phyloP scores from a whole-genome alignment of 2,888 invertebrate species.

The Cephonodes hylas region DNA sequence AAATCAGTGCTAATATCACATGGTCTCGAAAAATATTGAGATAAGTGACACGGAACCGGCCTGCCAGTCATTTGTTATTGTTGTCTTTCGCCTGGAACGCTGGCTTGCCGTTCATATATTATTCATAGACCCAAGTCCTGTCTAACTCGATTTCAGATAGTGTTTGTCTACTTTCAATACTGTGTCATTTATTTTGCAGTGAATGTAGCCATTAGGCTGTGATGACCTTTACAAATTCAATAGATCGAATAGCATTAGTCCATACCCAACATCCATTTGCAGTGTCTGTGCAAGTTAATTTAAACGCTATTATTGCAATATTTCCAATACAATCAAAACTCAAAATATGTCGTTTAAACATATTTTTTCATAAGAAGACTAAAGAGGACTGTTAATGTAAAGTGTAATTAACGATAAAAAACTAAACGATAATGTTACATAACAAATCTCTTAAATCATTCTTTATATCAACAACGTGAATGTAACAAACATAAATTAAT shows the following conservation, averaged over 20 bases:
- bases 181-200: not conserved
- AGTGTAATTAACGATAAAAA: too few relatives aligned
- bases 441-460: too few relatives aligned
- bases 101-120: not conserved
- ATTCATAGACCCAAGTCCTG: not conserved
- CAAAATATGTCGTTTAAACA: too few relatives aligned
- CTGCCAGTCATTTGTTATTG: constrained; percentile 11
- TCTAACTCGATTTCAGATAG: not conserved
- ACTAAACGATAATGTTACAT: too few relatives aligned
- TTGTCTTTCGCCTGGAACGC: constrained; percentile 12
- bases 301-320: not conserved
- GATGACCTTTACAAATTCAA: not conserved
- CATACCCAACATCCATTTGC: not conserved
- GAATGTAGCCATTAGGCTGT: not conserved
- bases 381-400: too few relatives aligned
- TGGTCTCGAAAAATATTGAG: constrained; percentile 7
- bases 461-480: too few relatives aligned
- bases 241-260: not conserved
- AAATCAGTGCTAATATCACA: not conserved
- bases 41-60: constrained; percentile 12
- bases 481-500: too few relatives aligned
- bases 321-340: too few relatives aligned
- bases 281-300: not conserved
- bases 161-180: not conserved
- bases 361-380: too few relatives aligned